Evolutionary conservation across 2,797 vertebrate genomes (phyloP).

Genomic region (Pelochelys cantorii): DNA sequence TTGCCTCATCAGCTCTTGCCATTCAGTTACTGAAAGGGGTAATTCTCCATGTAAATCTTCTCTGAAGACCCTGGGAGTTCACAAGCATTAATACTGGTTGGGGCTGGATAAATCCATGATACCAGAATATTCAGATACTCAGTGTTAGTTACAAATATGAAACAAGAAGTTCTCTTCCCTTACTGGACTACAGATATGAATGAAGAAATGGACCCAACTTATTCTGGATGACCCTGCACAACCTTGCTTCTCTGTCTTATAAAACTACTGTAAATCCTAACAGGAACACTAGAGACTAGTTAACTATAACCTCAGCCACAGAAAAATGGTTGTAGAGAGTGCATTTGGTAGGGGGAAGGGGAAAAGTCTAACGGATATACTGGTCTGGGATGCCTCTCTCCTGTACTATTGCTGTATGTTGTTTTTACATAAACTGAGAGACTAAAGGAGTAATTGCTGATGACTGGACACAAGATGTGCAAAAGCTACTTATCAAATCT

Average conservation of each 20-base stretch:
- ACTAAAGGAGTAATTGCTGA: background rate
- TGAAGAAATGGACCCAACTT: background rate
- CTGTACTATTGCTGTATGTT: background rate
- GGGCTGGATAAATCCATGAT: background rate
- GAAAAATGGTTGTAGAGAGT: background rate
- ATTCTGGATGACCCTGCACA: background rate
- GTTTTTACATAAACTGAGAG: background rate
- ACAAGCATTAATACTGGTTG: background rate
- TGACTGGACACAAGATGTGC: background rate
- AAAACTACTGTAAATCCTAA: background rate
- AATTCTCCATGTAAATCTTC: background rate
- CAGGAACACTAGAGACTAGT: background rate
- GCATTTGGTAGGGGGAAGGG: background rate
- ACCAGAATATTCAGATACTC: background rate
- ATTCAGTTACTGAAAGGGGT: background rate
- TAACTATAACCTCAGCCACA: background rate
- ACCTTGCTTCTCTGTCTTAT: background rate
- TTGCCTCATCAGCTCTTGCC: background rate
- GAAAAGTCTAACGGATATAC: background rate
- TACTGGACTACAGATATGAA: background rate
- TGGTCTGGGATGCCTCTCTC: background rate
- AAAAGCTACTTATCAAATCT: background rate
- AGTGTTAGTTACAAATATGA: background rate
- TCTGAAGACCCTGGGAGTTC: background rate
- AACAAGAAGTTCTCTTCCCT: background rate